These are phyloP conservation scores for Apostichopus japonicus DNA, from an alignment of 35 echinoderm and acorn worm genomes.

Conservation along the genomic window DNA sequence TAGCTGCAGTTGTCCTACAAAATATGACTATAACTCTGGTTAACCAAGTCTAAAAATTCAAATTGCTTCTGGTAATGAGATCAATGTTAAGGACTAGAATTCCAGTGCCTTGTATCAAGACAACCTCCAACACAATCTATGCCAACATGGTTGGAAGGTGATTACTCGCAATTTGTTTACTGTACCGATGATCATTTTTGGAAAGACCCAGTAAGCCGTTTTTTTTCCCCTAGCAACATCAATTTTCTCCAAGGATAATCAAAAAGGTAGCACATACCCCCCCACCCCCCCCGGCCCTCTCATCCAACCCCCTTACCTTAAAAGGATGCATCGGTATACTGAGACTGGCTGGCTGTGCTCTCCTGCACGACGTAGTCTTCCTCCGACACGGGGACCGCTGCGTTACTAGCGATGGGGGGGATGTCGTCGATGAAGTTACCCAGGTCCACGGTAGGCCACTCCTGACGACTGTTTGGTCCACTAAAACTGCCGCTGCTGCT, in stretches of 20 bases:
- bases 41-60: too few relatives aligned
- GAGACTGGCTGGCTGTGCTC: slow-evolving; percentile 13
- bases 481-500: slow-evolving; percentile 51
- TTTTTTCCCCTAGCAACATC: too few relatives aligned
- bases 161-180: too few relatives aligned
- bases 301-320: slow-evolving; percentile 8
- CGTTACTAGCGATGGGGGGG: slow-evolving; percentile 57
- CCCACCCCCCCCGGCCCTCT: not conserved
- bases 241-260: not conserved
- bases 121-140: too few relatives aligned
- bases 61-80: too few relatives aligned
- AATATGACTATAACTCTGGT: too few relatives aligned
- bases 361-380: slow-evolving; percentile 46
- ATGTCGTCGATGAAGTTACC: slow-evolving; percentile 61
- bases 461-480: slow-evolving; percentile 50
- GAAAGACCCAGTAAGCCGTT: too few relatives aligned
- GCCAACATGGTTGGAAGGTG: too few relatives aligned
- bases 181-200: too few relatives aligned
- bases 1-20: too few relatives aligned
- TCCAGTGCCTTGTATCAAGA: too few relatives aligned
- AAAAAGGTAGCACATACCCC: not conserved
- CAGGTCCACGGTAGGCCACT: slow-evolving; percentile 50
- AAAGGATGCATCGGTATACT: slow-evolving; percentile 28
- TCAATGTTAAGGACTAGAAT: too few relatives aligned
- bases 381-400: slow-evolving; percentile 56